These are phyloP conservation scores for Musca domestica DNA, from an alignment of 1,140 invertebrate genomes.

Conservation along the genomic window DNA sequence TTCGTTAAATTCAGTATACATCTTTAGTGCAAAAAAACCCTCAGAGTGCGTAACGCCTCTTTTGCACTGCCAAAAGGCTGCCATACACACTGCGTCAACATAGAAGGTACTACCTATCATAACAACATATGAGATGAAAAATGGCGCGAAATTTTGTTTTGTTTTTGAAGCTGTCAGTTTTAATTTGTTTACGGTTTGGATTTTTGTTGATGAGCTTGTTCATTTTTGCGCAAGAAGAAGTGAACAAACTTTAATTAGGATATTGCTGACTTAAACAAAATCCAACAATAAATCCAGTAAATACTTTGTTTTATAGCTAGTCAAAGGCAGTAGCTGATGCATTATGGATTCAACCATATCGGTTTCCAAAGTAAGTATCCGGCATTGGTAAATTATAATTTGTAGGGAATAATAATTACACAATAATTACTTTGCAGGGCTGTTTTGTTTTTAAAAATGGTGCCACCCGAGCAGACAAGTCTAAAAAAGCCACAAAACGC, in stretches of 20 bases:
- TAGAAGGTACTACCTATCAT: too few species aligned
- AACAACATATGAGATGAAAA: too few species aligned
- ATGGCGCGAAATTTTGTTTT: too few species aligned
- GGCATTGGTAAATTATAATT: background rate
- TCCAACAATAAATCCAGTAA: background rate
- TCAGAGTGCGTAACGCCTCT: too few species aligned
- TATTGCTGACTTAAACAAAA: slow-evolving; percentile 23
- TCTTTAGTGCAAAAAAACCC: too few species aligned
- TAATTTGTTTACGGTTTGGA: background rate
- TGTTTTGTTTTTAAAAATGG: slow-evolving; percentile 60
- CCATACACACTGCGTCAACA: too few species aligned
- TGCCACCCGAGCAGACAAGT: slow-evolving; percentile 44
- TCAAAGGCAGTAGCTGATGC: background rate
- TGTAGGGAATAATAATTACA: too few species aligned
- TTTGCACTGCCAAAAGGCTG: too few species aligned
- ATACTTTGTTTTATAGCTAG: background rate
- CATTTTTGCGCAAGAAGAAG: background rate
- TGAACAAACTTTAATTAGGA: slow-evolving; percentile 25
- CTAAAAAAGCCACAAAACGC: slow-evolving; percentile 45
- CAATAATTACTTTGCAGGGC: slow-evolving; percentile 58
- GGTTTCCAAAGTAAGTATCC: slow-evolving; percentile 47
- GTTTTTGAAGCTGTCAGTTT: background rate
- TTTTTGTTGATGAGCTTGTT: background rate
- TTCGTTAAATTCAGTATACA: too few species aligned
- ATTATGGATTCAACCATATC: slow-evolving; percentile 52